Conservation (phyloP, 92 coral and sea anemone species). For the Heliopora coerulea region DNA sequence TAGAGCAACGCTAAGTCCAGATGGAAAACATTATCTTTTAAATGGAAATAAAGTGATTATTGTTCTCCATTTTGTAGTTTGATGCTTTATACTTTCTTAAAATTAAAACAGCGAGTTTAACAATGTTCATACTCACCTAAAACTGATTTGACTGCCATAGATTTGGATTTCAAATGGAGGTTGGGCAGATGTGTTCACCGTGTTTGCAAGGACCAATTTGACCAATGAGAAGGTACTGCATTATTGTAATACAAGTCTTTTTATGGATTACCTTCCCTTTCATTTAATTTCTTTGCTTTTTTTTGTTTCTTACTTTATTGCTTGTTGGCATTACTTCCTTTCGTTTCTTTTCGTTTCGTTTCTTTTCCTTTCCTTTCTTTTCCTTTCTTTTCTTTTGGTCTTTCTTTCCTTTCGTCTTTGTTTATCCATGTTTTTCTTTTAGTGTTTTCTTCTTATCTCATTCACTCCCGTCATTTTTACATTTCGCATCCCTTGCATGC, state of each 20-base stretch:
- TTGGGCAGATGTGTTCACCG: slow-evolving; percentile 81
- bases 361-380: background rate
- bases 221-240: slow-evolving; percentile 57
- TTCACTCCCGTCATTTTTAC: background rate
- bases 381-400: background rate
- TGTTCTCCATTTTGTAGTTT: background rate
- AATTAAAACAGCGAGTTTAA: no score
- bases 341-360: background rate
- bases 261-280: background rate
- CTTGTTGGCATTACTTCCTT: background rate
- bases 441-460: background rate
- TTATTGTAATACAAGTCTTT: background rate
- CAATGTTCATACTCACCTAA: background rate
- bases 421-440: no score
- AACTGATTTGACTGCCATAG: slow-evolving; percentile 24
- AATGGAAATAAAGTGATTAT: slow-evolving; percentile 72
- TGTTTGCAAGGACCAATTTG: slow-evolving; percentile 70
- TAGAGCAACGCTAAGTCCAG: slow-evolving; percentile 69
- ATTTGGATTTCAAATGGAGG: slow-evolving; percentile 94
- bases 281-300: background rate
- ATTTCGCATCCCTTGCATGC: background rate
- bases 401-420: background rate
- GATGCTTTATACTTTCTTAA: background rate
- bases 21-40: slow-evolving; percentile 72
- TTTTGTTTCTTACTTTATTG: background rate